Evolutionary conservation across 1,140 invertebrate genomes (phyloP).

Genomic region (Cyphomyrmex costatus): DNA sequence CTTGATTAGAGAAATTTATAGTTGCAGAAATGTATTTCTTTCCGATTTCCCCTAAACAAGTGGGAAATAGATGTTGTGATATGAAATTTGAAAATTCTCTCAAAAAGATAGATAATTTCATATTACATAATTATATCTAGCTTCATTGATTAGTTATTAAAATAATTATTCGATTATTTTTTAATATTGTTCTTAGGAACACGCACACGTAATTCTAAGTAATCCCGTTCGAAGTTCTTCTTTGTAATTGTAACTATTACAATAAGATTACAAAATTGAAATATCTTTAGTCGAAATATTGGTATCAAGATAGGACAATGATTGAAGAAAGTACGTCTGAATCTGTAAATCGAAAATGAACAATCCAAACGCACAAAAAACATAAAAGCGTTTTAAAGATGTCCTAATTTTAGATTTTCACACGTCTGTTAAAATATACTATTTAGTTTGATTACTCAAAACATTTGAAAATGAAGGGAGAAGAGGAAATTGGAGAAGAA

Average conservation of each 20-base stretch:
- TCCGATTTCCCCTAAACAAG: background rate
- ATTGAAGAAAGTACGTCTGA: background rate
- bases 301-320: background rate
- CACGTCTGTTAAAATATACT: background rate
- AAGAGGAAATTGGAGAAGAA: background rate
- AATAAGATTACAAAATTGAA: slow-evolving; percentile 19
- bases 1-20: slow-evolving; percentile 4
- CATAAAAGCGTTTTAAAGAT: background rate
- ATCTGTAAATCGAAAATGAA: background rate
- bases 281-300: background rate
- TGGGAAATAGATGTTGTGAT: background rate
- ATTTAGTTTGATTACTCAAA: background rate
- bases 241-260: background rate
- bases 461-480: background rate
- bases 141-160: slow-evolving; percentile 15
- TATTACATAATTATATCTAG: background rate
- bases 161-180: background rate
- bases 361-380: background rate
- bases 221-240: background rate
- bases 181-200: background rate
- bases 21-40: background rate
- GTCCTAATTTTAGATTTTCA: background rate
- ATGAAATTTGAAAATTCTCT: background rate
- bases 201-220: background rate
- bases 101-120: background rate